phyloP scores from a whole-genome alignment of 2,888 invertebrate species.

The Phorcus lineatus region DNA sequence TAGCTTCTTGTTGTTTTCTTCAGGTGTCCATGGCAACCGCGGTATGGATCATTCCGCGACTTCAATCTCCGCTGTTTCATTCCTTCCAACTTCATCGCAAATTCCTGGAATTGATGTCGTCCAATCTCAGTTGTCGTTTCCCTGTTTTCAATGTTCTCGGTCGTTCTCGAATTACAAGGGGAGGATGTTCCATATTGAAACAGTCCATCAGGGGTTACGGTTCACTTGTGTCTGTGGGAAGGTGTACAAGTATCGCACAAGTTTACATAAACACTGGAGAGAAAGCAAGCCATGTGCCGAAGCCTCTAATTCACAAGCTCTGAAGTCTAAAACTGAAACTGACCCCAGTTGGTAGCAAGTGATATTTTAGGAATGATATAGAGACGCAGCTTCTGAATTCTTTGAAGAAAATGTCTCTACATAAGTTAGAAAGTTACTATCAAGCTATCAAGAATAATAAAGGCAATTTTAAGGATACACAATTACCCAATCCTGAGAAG shows the following conservation, averaged over 20 bases:
- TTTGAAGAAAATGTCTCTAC: too few species aligned
- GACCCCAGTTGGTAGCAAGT: too few species aligned
- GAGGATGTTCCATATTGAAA: background rate
- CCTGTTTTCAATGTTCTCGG: background rate
- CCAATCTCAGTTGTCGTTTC: background rate
- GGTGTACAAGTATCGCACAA: constrained; percentile 2
- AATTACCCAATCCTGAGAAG: too few species aligned
- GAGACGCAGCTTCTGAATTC: too few species aligned
- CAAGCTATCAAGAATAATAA: too few species aligned
- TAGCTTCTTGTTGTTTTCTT: background rate
- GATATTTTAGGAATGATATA: too few species aligned
- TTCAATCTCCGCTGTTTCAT: too few species aligned
- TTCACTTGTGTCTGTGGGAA: background rate
- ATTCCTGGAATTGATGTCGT: background rate
- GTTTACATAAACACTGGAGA: background rate
- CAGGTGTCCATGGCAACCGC: background rate
- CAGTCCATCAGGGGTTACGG: background rate
- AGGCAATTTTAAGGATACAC: too few species aligned
- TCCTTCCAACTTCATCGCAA: too few species aligned
- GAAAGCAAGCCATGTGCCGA: background rate
- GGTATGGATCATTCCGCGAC: background rate
- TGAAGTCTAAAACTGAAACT: too few species aligned
- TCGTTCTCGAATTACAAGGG: background rate
- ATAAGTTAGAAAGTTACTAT: too few species aligned
- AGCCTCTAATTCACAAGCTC: background rate